phyloP scores from a whole-genome alignment of 2,797 vertebrate species.

The Pseudotriccus pelzelni region DNA sequence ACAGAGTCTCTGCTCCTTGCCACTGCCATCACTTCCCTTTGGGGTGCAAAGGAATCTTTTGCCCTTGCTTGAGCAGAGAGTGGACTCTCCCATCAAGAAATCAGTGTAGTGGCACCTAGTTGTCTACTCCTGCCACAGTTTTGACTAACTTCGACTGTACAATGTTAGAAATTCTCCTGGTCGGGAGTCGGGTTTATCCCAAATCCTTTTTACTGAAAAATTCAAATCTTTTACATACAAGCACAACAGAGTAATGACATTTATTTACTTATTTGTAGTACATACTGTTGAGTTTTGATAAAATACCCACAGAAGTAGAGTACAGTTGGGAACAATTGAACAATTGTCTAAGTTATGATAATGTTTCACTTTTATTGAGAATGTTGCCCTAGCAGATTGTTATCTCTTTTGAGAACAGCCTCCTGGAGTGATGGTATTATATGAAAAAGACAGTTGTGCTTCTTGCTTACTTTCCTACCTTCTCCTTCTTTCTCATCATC shows the following conservation, averaged over 20 bases:
- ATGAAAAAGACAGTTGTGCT: background rate
- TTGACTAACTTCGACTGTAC: background rate
- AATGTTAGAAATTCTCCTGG: background rate
- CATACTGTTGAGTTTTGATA: background rate
- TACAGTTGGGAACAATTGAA: background rate
- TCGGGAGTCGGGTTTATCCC: background rate
- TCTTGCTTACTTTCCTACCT: background rate
- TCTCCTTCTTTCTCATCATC: background rate
- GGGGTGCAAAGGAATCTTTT: background rate
- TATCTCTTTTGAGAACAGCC: background rate
- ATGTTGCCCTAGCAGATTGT: background rate
- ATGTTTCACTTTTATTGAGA: background rate
- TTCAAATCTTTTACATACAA: background rate
- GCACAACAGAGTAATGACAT: background rate
- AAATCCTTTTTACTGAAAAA: background rate
- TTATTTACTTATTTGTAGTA: background rate
- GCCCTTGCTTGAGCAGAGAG: background rate
- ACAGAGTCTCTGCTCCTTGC: background rate
- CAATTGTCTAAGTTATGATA: background rate
- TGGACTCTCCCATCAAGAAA: background rate
- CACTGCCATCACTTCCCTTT: fast-evolving
- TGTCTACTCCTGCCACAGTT: background rate
- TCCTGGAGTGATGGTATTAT: background rate
- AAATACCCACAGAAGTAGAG: background rate
- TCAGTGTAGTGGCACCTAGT: background rate